A percentile compares a stretch with the other conserved stretches of the same genome.
These are phyloP conservation scores for Glossophaga mutica DNA, from an alignment of 2,797 vertebrate genomes.

Conservation along the genomic window DNA sequence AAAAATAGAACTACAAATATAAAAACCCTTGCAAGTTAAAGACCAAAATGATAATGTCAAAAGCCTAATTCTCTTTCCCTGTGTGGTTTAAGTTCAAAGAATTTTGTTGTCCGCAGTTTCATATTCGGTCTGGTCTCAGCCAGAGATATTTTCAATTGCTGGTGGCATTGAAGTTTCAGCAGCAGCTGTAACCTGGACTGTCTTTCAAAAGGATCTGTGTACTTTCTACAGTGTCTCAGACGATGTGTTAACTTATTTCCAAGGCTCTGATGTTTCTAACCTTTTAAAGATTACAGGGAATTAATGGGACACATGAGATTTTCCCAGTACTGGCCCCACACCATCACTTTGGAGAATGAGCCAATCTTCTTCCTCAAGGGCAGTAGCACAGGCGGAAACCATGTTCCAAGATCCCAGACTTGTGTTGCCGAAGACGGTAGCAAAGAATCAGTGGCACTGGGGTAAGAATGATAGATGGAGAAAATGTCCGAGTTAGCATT, in stretches of 20 bases:
- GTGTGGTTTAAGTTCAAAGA: not conserved
- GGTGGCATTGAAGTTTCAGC: not conserved
- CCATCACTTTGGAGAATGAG: not conserved
- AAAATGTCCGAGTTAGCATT: not conserved
- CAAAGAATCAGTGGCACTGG: not conserved
- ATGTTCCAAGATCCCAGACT: not conserved
- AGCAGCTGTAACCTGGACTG: not conserved
- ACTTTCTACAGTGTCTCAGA: constrained; percentile 22
- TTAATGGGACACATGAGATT: not conserved
- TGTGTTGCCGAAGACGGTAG: not conserved
- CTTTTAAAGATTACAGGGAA: constrained; percentile 20
- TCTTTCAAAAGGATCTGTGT: not conserved
- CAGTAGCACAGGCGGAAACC: not conserved
- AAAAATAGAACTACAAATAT: not conserved
- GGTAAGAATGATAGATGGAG: not conserved
- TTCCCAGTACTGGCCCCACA: not conserved
- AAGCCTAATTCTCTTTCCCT: not conserved
- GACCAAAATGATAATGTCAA: not conserved
- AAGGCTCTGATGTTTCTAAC: constrained; percentile 33
- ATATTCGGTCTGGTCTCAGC: not conserved
- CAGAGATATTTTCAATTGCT: not conserved
- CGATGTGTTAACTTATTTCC: constrained; percentile 19
- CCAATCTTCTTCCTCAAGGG: not conserved
- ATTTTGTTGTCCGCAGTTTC: not conserved
- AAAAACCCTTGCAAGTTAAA: not conserved